A percentile compares a stretch with the other conserved stretches of the same genome.
These are phyloP conservation scores for Chymomyza fuscimana DNA, from an alignment of 2,888 invertebrate genomes.

Conservation along the genomic window DNA sequence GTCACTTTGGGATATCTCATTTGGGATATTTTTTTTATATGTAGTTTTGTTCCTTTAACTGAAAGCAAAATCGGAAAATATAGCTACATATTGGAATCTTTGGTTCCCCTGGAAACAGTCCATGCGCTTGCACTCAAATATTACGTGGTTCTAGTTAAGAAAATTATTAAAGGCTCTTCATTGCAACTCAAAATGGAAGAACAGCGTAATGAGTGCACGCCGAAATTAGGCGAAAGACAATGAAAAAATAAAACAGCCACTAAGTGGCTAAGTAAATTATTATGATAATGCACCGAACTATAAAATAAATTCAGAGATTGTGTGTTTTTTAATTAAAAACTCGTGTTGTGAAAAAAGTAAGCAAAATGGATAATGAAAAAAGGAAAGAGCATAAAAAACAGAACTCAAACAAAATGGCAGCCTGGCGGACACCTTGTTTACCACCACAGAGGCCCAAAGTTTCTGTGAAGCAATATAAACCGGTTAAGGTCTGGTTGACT, in stretches of 20 bases:
- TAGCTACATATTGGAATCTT: too few species aligned
- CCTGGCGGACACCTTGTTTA: slow-evolving; percentile 39
- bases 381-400: slow-evolving; percentile 8
- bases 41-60: too few species aligned
- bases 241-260: slow-evolving; percentile 15
- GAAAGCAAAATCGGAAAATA: too few species aligned
- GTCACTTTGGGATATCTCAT: too few species aligned
- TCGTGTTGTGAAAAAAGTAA: slow-evolving; percentile 37
- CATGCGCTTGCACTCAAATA: too few species aligned
- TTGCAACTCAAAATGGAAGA: too few species aligned
- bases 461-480: slow-evolving; percentile 70
- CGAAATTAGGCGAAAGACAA: too few species aligned
- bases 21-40: too few species aligned
- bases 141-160: too few species aligned
- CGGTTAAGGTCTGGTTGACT: slow-evolving; percentile 70
- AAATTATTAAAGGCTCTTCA: too few species aligned
- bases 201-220: too few species aligned
- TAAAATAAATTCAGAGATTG: background rate
- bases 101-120: too few species aligned
- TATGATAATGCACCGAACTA: slow-evolving; percentile 38
- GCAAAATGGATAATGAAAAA: slow-evolving; percentile 23
- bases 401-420: background rate
- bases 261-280: slow-evolving; percentile 64
- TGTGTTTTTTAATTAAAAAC: slow-evolving; percentile 67
- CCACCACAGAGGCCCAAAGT: slow-evolving; percentile 48